These are phyloP conservation scores for Heterotis niloticus DNA, from an alignment of 2,113 vertebrate genomes.

Conservation along the genomic window DNA sequence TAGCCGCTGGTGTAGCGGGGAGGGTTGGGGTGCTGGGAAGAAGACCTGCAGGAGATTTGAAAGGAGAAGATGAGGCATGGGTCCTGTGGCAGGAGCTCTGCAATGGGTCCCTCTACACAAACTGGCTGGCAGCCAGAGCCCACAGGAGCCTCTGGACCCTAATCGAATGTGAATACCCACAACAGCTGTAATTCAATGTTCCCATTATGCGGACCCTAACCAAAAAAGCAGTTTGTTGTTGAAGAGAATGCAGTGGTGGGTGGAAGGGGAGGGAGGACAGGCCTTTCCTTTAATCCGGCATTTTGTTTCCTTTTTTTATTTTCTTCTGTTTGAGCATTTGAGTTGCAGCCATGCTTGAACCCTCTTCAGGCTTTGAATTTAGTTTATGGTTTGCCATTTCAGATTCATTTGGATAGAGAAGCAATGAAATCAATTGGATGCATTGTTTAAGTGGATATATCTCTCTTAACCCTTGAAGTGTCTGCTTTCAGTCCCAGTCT, in stretches of 20 bases:
- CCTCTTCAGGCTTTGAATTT: not conserved
- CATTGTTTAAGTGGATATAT: not conserved
- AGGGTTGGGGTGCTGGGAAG: not conserved
- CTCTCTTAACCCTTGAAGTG: not conserved
- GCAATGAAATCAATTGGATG: no score
- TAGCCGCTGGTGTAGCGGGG: not conserved
- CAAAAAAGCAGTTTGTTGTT: not conserved
- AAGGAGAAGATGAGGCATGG: no score
- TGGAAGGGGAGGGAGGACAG: not conserved
- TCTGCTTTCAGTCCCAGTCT: not conserved
- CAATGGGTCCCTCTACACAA: not conserved
- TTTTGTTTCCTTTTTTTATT: not conserved
- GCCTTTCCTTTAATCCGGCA: not conserved
- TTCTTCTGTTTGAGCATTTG: not conserved
- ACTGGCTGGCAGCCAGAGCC: not conserved
- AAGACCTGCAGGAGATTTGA: not conserved
- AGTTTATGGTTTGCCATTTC: not conserved
- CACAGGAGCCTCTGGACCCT: not conserved
- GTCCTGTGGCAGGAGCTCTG: not conserved
- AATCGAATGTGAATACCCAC: conserved; percentile 22
- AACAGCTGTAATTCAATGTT: conserved; percentile 13
- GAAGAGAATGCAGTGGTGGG: not conserved
- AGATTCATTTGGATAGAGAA: not conserved
- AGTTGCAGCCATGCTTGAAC: not conserved
- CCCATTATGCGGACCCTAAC: not conserved